Evolutionary conservation across 2,797 vertebrate species (phyloP), one percentile per base, ranked within the genome.

Genomic region (Sebastes flavidus): DNA sequence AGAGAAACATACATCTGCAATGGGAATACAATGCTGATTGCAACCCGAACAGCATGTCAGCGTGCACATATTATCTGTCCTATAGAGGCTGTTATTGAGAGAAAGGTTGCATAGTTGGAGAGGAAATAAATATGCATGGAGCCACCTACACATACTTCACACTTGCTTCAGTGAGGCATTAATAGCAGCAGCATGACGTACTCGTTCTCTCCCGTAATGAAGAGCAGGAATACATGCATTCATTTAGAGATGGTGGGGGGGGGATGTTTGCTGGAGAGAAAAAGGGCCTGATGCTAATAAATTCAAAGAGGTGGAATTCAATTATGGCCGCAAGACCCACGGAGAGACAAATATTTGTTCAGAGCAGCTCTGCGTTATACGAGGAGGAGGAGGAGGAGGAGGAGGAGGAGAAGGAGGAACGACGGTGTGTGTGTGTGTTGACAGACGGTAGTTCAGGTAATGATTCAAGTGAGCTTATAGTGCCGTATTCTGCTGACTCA

Each of bases 221-320:
- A 88, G 72, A 85, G 80, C 77, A 25, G 20, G 30, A 54, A 81
- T 76, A 82, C 58, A 25, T 75, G 62, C 27, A 79, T 75, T 72
- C 0, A 77, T 71, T 76, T 61, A 77, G 60, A 77, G 38, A 42
- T 2, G 4, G 63, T 72, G 75, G 59, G 68, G 77, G 77, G 59
- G 68, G 80, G 63, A 80, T 62, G 68, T 65, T 62, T 66, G 10
- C 25, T 29, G 63, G 58, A 80, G 68, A 81, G 58, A 80, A 66
- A 81, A 61, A 84, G 82, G 38, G 58, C 49, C 68, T 25, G 34
- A 79, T 29, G 34, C 77, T 83, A 85, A 89, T 76, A 78, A 85
- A 88, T 85, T 85, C 74, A 88, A 88, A 88, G 75, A 90, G 81
- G 81, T 42, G 32, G 61, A 92, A 92, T 91, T 90, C 29, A 89